Evolutionary conservation across 2,888 invertebrate species (phyloP).

Genomic region (Eilema griseolum): DNA sequence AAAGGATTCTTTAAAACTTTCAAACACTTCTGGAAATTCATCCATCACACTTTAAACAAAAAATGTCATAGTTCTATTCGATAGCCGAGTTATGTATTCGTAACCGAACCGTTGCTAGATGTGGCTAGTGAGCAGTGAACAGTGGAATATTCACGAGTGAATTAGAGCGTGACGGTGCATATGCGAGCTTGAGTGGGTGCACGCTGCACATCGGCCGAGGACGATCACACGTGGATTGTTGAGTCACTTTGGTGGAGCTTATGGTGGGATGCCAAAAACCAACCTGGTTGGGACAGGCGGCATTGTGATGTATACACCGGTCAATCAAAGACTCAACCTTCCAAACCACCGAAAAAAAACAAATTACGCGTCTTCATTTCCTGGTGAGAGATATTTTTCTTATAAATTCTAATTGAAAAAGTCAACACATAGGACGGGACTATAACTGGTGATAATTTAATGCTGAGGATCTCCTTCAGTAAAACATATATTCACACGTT

Average conservation of each 20-base stretch:
- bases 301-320: neutral
- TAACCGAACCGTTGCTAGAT: neutral
- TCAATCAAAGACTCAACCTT: neutral
- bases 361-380: neutral
- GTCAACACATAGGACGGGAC: neutral
- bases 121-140: slow-evolving; percentile 15
- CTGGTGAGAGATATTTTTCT: neutral
- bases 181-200: slow-evolving; percentile 7
- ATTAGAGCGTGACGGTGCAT: slow-evolving; percentile 18
- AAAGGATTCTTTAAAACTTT: neutral
- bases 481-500: too few relatives aligned
- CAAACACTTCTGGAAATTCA: neutral
- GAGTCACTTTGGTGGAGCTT: neutral
- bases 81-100: neutral
- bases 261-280: neutral
- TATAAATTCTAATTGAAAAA: neutral
- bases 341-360: neutral
- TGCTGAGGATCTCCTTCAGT: too few relatives aligned
- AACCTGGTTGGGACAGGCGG: neutral
- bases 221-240: neutral
- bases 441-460: neutral
- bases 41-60: neutral
- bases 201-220: neutral
- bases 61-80: neutral
- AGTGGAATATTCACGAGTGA: slow-evolving; percentile 18